These are phyloP conservation scores for Nixonia krombeini DNA, from an alignment of 1,140 invertebrate genomes.

Conservation along the genomic window DNA sequence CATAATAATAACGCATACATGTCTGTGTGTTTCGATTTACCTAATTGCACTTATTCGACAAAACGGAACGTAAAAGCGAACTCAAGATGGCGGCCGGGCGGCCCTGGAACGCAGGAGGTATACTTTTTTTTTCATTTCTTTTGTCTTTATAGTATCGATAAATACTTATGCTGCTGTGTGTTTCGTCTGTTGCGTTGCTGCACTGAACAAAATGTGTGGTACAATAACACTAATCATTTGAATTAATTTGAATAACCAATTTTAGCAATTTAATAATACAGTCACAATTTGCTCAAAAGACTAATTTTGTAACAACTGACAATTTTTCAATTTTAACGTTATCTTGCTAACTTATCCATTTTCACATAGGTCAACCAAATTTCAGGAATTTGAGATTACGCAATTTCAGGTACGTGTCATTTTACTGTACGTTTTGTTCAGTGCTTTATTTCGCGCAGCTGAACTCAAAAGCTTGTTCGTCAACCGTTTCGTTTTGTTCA, in stretches of 20 bases:
- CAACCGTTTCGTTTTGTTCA: conserved; percentile 48
- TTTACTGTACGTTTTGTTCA: too few relatives aligned
- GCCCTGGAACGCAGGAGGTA: conserved; percentile 66
- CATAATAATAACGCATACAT: conserved; percentile 46
- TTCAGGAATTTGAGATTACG: too few relatives aligned
- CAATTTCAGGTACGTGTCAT: too few relatives aligned
- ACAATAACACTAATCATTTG: too few relatives aligned
- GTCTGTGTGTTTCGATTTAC: conserved; percentile 52
- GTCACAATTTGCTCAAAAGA: too few relatives aligned
- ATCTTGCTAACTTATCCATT: too few relatives aligned
- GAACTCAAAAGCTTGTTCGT: conserved; percentile 15
- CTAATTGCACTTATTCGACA: conserved; percentile 73
- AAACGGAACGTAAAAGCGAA: conserved; percentile 69
- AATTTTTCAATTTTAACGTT: too few relatives aligned
- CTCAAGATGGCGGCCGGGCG: conserved; percentile 66
- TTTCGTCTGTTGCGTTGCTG: conserved; percentile 23
- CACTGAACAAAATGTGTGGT: too few relatives aligned
- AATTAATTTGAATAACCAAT: too few relatives aligned
- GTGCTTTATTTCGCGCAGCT: conserved; percentile 14
- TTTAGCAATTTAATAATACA: too few relatives aligned
- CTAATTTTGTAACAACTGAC: too few relatives aligned
- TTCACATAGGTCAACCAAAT: too few relatives aligned
- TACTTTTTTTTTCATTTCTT: conserved; percentile 27
- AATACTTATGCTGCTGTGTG: conserved; percentile 22
- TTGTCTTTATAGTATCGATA: conserved; percentile 26